Evolutionary conservation across 2,888 invertebrate species (phyloP), one percentile per base, ranked within the genome.

Genomic region (Isoperla grammatica): DNA sequence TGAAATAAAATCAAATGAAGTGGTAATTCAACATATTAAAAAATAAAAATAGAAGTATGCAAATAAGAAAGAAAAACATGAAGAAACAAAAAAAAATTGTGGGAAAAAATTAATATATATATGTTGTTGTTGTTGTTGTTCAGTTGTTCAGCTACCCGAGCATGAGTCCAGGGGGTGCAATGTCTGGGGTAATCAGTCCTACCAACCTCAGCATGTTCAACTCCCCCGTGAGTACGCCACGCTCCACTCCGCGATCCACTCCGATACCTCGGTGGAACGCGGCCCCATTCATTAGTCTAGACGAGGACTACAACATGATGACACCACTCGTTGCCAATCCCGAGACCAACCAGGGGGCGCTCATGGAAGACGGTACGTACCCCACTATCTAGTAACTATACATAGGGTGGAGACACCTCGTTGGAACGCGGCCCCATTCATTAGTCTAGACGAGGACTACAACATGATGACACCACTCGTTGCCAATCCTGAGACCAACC

Each of bases 271-370:
- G 94, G 71, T 95, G 95, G 95, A 92, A 87, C 73, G 83, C 89
- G 56, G 81, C 82, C 49, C 87, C 91, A 56, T 94, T 95, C 79
- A 86, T 95, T 67, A 85, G 88, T 57, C 78, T 93, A 70, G 96
- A 96, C 73, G 95, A 95, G 73, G 95, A 96, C 77, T 95, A 96
- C 77, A 92, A 88, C 73, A 91, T 95, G 83, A 92, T 93, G 79
- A 87, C 93, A 56, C 89, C 82, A 63, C 78, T 83, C 64, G 82
- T 84, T 67, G 78, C 80, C 62, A 80, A 79, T 67, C 79, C 82
- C 40, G 83, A 84, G 67, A 80, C 82, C 63, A 84, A 84, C 70
- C 84, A 87, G 64, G 86, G 86, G 57, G 82, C 86, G 69, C 79
- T 90, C 66, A 85, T 93, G 76, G 90, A 90, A 73, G 90, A 91